Conservation (phyloP, 2,797 vertebrate genomes). For the Sebastes cheni region DNA sequence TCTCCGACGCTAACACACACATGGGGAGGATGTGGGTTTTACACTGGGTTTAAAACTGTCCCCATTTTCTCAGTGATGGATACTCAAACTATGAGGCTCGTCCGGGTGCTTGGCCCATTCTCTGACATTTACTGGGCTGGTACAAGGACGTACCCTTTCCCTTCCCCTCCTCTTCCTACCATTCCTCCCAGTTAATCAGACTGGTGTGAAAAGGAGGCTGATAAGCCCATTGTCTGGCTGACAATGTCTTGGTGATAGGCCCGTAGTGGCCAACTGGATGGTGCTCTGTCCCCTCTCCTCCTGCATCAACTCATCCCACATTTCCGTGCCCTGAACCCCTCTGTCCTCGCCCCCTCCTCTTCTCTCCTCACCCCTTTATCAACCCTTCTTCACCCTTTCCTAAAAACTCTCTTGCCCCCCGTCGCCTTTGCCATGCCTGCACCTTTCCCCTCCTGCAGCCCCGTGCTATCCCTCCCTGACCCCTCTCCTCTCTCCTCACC, state of each 20-base stretch:
- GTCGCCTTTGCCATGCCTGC: constrained; percentile 60
- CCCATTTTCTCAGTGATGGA: constrained; percentile 70
- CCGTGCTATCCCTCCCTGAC: constrained; percentile 61
- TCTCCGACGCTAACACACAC: constrained; percentile 9
- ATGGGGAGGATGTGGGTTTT: constrained; percentile 25
- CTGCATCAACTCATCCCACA: constrained; percentile 69
- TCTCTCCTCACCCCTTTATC: constrained; percentile 48
- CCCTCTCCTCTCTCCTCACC: constrained; percentile 59
- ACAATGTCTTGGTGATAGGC: constrained; percentile 92
- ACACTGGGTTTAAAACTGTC: constrained; percentile 46
- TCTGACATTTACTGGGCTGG: constrained; percentile 91
- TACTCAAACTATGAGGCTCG: constrained; percentile 76
- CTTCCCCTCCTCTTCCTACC: constrained; percentile 83
- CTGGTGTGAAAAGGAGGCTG: constrained; percentile 94
- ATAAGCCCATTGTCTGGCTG: constrained; percentile 95
- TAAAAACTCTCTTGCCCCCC: constrained; percentile 59
- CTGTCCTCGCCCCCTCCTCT: constrained; percentile 37
- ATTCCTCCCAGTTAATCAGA: constrained; percentile 95
- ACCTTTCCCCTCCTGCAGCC: constrained; percentile 40
- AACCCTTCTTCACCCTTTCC: constrained; percentile 57
- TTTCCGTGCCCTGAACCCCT: constrained; percentile 53
- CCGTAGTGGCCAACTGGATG: constrained; percentile 82
- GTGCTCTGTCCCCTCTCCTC: constrained; percentile 72
- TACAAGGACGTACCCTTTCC: constrained; percentile 92
- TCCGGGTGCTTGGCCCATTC: constrained; percentile 83